Evolutionary conservation across 2,113 vertebrate species (phyloP).

Genomic region (Trachemys scripta): DNA sequence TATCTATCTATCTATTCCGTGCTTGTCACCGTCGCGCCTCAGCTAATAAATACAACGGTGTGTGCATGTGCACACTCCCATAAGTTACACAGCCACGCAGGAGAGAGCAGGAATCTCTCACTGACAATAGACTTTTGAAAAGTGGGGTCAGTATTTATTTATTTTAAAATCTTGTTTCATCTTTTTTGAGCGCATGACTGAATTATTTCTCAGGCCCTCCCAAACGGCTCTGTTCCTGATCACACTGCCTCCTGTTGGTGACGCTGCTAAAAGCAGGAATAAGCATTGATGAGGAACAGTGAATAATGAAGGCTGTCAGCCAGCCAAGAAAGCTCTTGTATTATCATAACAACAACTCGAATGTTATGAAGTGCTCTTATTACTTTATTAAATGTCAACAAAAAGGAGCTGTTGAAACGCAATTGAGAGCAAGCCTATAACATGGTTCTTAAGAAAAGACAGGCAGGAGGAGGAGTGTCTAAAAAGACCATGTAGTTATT

Average conservation of each 20-base stretch:
- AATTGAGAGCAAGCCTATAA: not conserved
- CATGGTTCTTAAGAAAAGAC: not conserved
- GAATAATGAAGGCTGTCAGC: not conserved
- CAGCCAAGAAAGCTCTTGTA: not conserved
- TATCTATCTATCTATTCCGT: not conserved
- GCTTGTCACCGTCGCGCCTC: not conserved
- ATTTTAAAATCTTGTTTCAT: not conserved
- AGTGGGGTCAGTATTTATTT: not conserved
- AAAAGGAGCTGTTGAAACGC: not conserved
- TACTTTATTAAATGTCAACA: not conserved
- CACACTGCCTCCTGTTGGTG: not conserved
- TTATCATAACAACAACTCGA: not conserved
- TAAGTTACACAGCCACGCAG: not conserved
- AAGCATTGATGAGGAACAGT: not conserved
- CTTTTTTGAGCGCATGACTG: not conserved
- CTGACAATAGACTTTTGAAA: not conserved
- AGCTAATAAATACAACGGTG: not conserved
- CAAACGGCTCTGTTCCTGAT: fast-evolving
- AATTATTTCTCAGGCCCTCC: not conserved
- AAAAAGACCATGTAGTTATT: not conserved
- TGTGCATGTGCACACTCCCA: fast-evolving
- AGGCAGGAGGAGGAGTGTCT: not conserved
- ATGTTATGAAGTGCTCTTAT: not conserved
- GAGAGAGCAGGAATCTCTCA: not conserved
- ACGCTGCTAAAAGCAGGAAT: not conserved